phyloP scores from a whole-genome alignment of 1,140 invertebrate species.

The Druon quercuslanigerum region DNA sequence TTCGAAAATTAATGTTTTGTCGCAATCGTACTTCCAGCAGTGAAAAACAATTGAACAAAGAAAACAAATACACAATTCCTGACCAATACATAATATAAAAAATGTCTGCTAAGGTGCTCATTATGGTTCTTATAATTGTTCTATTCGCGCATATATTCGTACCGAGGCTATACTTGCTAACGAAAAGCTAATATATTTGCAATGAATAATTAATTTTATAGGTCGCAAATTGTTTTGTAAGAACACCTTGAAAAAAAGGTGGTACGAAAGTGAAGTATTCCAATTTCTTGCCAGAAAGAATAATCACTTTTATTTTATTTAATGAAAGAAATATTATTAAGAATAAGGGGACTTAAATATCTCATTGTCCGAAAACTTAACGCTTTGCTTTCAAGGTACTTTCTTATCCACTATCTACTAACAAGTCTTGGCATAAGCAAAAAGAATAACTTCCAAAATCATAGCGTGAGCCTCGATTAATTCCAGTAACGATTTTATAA shows the following conservation, averaged over 20 bases:
- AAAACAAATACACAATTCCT: not conserved
- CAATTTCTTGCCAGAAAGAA: too few species aligned
- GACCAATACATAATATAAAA: not conserved
- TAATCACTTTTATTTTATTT: too few species aligned
- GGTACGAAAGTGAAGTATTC: not conserved
- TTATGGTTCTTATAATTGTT: slow-evolving; percentile 9
- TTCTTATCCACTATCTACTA: too few species aligned
- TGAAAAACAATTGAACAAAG: not conserved
- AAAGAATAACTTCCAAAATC: too few species aligned
- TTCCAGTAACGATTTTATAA: too few species aligned
- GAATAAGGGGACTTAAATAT: too few species aligned
- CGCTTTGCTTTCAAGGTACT: too few species aligned
- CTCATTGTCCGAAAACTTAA: too few species aligned
- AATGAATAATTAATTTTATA: not conserved
- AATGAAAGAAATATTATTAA: too few species aligned
- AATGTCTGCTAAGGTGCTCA: not conserved
- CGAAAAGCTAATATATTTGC: slow-evolving; percentile 5
- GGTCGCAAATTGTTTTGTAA: not conserved
- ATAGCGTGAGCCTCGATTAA: too few species aligned
- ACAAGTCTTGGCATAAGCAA: too few species aligned
- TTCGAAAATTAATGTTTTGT: slow-evolving; percentile 6
- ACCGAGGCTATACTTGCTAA: slow-evolving; percentile 19
- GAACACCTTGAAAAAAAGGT: not conserved
- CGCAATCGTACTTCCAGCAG: not conserved
- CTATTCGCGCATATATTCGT: not conserved